Base-by-base conservation (phyloP, 2,797 vertebrate species). In the Malurus leucopterus region DNA sequence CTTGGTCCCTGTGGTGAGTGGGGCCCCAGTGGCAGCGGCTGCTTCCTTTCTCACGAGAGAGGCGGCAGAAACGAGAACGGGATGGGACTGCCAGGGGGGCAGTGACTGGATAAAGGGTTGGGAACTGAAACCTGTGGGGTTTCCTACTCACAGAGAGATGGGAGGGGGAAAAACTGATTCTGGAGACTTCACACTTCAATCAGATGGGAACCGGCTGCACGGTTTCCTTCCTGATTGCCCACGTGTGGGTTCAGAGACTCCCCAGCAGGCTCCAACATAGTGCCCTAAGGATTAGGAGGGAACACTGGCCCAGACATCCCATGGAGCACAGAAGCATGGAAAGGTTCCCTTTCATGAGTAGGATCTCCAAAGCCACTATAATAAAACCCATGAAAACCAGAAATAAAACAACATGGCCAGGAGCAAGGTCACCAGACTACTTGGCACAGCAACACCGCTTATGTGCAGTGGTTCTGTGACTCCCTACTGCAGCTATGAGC, bases 1-100 rank as follows among this genome's bases (percentile, higher is more conserved):
- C 40, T 0, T 11, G 51, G 14, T 22, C 9, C n/a, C 26, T 6
- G 7, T 0, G 0, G 47, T 0, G 5, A 78, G 84, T 0, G 0
- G 44, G 27, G 72, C 69, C 75, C 43, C 36, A 8, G 1, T 0
- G 0, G 54, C 38, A 53, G 57, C 20, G 13, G 23, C 67, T 41
- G 36, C 72, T 93, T 94, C 81, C 86, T 40, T 82, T 90, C 90
- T 49, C 86, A 12, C 0, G 2, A 51, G 38, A 1, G 0, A 76
- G 40, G 22, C 0, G 7, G 74, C 84, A 79, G 71, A 87, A 90
- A 44, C 0, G 9, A 82, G 76, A 88, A 41, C 0, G 2, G 46
- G 57, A 27, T 0, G 0, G 51, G 63, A 24, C 29, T n/a, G 87
- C 59, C 41, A 38, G n/a, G 15, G 24, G 17, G 9, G 8, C 10